Evolutionary conservation across 30 jellyfish, hydroid and myxozoan genomes (phyloP).

Genomic region (Hydra vulgaris): DNA sequence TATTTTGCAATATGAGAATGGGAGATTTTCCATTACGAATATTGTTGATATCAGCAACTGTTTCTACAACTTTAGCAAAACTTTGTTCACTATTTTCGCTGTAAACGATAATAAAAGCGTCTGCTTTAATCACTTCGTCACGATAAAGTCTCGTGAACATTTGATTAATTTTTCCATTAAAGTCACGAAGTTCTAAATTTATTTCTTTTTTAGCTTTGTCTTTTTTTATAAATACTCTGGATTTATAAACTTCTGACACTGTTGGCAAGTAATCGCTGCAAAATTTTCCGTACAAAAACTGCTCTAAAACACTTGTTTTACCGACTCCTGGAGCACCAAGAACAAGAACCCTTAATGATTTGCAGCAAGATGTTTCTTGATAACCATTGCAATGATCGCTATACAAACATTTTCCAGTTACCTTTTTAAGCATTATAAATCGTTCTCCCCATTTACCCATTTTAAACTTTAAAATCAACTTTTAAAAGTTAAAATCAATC

Average conservation of each 20-base stretch:
- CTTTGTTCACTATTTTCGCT: conserved; percentile 5
- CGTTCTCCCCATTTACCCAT: too few relatives aligned
- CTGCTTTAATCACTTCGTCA: conserved; percentile 8
- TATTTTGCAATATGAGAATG: conserved; percentile 6
- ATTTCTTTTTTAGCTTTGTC: conserved; percentile 9
- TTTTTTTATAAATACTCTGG: conserved; percentile 10
- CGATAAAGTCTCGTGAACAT: conserved; percentile 2
- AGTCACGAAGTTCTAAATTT: conserved; percentile 14
- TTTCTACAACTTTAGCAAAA: conserved; percentile 9
- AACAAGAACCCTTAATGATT: conserved; percentile 13
- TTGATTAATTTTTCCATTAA: conserved; percentile 6
- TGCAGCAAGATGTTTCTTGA: not conserved
- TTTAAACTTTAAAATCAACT: too few relatives aligned
- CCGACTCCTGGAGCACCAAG: conserved; percentile 29
- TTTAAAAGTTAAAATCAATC: too few relatives aligned
- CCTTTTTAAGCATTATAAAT: too few relatives aligned
- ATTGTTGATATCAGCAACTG: conserved; percentile 19
- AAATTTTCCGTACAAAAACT: conserved; percentile 12
- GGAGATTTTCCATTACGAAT: not conserved
- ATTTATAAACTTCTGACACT: conserved; percentile 20
- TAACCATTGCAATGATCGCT: not conserved
- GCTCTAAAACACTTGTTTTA: conserved; percentile 18
- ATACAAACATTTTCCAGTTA: too few relatives aligned
- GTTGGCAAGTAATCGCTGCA: conserved; percentile 15
- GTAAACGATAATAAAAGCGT: conserved; percentile 16